Percentiles rank a stretch among this genome's conserved stretches.
Conservation (phyloP, 2,797 vertebrate genomes). For the Falco rusticolus region DNA sequence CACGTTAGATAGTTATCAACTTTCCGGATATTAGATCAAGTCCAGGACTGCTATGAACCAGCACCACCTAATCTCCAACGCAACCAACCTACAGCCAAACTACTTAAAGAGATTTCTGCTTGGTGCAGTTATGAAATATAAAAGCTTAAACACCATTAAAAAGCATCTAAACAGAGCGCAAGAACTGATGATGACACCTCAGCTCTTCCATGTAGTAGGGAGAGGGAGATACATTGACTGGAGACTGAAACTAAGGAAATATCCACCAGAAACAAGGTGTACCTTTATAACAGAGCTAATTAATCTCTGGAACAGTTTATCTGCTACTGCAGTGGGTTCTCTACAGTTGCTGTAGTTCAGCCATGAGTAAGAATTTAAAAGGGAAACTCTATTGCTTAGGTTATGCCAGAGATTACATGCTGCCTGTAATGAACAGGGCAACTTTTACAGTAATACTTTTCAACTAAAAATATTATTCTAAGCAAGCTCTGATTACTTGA, state of each 20-base stretch:
- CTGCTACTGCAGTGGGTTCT: neutral
- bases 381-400: neutral
- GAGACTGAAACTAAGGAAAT: neutral
- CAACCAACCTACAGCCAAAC: neutral
- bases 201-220: accelerated
- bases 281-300: neutral
- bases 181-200: neutral
- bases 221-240: neutral
- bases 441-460: neutral
- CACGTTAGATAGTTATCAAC: neutral
- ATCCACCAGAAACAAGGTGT: neutral
- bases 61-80: neutral
- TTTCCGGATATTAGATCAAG: neutral
- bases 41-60: neutral
- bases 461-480: neutral
- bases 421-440: neutral
- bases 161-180: neutral
- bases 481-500: neutral
- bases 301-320: neutral
- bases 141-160: neutral
- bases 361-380: neutral
- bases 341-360: neutral
- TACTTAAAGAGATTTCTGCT: neutral
- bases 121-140: neutral
- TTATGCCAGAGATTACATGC: neutral